phyloP scores from a whole-genome alignment of 2,797 vertebrate genomes.

The Lithobates pipiens region DNA sequence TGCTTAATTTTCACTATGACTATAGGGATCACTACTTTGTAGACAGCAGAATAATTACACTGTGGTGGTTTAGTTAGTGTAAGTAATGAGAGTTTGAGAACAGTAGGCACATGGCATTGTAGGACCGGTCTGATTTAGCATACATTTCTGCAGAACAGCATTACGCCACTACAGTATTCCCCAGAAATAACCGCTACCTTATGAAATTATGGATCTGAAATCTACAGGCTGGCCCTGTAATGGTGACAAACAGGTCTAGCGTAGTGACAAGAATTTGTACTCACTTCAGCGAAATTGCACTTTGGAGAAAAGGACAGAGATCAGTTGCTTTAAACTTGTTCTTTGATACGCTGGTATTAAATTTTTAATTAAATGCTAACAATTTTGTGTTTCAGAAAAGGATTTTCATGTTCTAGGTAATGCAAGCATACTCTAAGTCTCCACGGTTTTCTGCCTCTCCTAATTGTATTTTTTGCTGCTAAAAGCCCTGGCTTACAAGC shows the following conservation, averaged over 20 bases:
- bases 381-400: conserved; percentile 51
- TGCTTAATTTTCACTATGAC: no score
- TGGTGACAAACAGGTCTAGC: not conserved
- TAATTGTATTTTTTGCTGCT: conserved; percentile 46
- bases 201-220: not conserved
- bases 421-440: conserved; percentile 51
- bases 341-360: conserved; percentile 35
- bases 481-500: conserved; percentile 21
- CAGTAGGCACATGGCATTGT: no score
- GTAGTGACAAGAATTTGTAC: not conserved
- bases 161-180: not conserved
- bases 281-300: not conserved
- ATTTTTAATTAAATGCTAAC: conserved; percentile 57
- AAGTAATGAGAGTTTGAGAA: no score
- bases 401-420: conserved; percentile 57
- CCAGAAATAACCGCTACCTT: not conserved
- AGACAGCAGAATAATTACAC: no score
- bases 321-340: conserved; percentile 51
- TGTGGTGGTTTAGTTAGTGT: no score
- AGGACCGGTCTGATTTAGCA: not conserved
- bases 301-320: conserved; percentile 26
- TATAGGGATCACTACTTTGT: no score
- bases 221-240: not conserved
- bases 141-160: not conserved
- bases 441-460: conserved; percentile 49